Evolutionary conservation across 2,888 invertebrate species (phyloP).

Genomic region (Chrysomela aeneicollis): DNA sequence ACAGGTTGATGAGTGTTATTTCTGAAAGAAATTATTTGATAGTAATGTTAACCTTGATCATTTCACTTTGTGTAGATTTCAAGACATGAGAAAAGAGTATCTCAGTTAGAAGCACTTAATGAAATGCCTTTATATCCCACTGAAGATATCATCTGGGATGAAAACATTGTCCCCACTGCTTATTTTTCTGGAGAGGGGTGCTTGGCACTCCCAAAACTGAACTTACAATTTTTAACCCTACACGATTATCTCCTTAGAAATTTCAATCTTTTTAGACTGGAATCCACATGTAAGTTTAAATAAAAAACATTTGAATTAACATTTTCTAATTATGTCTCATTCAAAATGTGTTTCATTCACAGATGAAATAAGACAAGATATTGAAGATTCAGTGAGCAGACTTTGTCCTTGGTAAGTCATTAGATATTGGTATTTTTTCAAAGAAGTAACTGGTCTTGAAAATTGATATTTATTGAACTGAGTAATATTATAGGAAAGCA

Average conservation of each 20-base stretch:
- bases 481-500: conserved; percentile 70
- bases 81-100: conserved; percentile 86
- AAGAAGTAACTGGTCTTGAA: neutral
- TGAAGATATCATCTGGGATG: conserved; percentile 98
- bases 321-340: neutral
- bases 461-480: neutral
- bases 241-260: conserved; percentile 98
- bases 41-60: too few species aligned
- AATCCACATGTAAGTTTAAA: conserved; percentile 88
- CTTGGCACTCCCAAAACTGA: conserved; percentile 95
- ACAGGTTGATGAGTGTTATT: too few species aligned
- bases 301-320: too few species aligned
- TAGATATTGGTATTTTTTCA: neutral
- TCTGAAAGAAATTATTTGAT: too few species aligned
- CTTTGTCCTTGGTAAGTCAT: conserved; percentile 87
- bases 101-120: conserved; percentile 93
- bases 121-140: conserved; percentile 99
- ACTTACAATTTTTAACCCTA: conserved; percentile 96
- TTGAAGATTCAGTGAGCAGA: conserved; percentile 95
- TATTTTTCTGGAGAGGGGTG: conserved; percentile 96
- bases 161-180: conserved; percentile 97
- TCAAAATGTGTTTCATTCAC: conserved; percentile 51
- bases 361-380: conserved; percentile 98
- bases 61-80: conserved; percentile 68
- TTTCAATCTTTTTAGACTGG: conserved; percentile 95